These are phyloP conservation scores for Julus scandinavius DNA, from an alignment of 2,888 invertebrate species.

Conservation along the genomic window DNA sequence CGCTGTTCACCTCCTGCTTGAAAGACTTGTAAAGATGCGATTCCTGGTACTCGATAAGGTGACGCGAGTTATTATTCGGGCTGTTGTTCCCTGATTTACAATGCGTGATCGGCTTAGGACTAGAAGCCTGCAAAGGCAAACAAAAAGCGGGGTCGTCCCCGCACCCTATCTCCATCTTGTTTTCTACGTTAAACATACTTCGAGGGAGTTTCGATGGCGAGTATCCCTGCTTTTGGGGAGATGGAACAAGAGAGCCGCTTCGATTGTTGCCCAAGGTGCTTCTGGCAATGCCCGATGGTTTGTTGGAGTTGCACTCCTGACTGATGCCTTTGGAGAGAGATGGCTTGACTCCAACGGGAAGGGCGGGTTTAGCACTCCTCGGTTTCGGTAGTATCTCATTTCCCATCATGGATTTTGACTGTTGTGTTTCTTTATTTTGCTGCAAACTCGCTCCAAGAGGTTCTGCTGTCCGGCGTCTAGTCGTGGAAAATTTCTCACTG, in stretches of 20 bases:
- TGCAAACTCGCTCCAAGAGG: neutral
- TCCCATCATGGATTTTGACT: neutral
- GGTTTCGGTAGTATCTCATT: neutral
- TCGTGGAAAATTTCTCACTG: constrained; percentile 10
- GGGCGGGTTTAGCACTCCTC: neutral
- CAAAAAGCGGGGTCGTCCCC: constrained; percentile 41
- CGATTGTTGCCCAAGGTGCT: neutral
- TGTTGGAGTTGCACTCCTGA: neutral
- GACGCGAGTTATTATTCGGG: constrained; percentile 6
- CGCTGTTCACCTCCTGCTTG: neutral
- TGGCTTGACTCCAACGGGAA: neutral
- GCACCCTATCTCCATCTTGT: neutral
- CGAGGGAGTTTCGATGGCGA: constrained; percentile 54
- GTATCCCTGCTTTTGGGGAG: neutral
- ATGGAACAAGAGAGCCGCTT: neutral
- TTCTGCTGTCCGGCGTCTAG: neutral
- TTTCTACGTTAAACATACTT: constrained; percentile 9
- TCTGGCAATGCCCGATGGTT: neutral
- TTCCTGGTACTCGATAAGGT: neutral
- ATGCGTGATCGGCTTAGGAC: constrained; percentile 23
- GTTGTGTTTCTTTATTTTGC: neutral
- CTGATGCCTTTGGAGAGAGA: neutral
- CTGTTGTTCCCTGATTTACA: neutral
- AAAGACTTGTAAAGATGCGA: neutral
- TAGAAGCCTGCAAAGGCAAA: constrained; percentile 51